Percentiles rank a stretch among this genome's conserved stretches.
Evolutionary conservation across 2,797 vertebrate genomes (phyloP).

Genomic region (Enteromius fasciolatus): DNA sequence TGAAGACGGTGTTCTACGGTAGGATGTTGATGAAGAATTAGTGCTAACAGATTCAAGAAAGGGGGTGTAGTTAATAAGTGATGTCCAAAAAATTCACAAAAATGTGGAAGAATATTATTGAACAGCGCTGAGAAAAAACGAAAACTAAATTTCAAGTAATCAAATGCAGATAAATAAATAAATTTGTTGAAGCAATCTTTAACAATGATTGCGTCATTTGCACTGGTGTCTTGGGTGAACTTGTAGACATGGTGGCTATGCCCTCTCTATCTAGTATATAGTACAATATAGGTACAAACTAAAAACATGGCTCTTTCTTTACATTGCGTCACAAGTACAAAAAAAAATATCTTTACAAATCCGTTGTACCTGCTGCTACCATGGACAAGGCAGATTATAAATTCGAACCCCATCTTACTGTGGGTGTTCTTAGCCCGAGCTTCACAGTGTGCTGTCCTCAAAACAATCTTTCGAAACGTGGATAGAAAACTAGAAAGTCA

Average conservation of each 20-base stretch:
- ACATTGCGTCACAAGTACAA: slow-evolving; percentile 56
- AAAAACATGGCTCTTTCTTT: slow-evolving; percentile 65
- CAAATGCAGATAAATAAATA: slow-evolving; percentile 83
- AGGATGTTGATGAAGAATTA: slow-evolving; percentile 52
- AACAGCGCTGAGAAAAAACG: slow-evolving; percentile 74
- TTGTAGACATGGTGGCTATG: slow-evolving; percentile 64
- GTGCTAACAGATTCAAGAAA: slow-evolving; percentile 45
- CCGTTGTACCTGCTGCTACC: slow-evolving; percentile 47
- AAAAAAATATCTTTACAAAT: slow-evolving; percentile 49
- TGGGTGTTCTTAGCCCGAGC: slow-evolving; percentile 41
- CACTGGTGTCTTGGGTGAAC: slow-evolving; percentile 66
- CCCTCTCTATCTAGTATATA: slow-evolving; percentile 62
- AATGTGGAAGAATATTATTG: slow-evolving; percentile 68
- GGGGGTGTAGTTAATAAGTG: slow-evolving; percentile 38
- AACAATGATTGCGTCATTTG: slow-evolving; percentile 70
- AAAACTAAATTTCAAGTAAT: slow-evolving; percentile 80
- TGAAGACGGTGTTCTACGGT: slow-evolving; percentile 2
- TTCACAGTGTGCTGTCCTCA: slow-evolving; percentile 55
- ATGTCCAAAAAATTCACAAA: slow-evolving; percentile 67
- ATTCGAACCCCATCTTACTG: slow-evolving; percentile 34
- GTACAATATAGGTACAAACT: slow-evolving; percentile 60
- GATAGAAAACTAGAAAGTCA: slow-evolving; percentile 25
- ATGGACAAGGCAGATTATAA: slow-evolving; percentile 55
- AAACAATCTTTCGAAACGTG: slow-evolving; percentile 44
- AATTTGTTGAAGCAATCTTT: slow-evolving; percentile 75